phyloP scores from a whole-genome alignment of 2,888 invertebrate species.

The Alentia gelatinosa region DNA sequence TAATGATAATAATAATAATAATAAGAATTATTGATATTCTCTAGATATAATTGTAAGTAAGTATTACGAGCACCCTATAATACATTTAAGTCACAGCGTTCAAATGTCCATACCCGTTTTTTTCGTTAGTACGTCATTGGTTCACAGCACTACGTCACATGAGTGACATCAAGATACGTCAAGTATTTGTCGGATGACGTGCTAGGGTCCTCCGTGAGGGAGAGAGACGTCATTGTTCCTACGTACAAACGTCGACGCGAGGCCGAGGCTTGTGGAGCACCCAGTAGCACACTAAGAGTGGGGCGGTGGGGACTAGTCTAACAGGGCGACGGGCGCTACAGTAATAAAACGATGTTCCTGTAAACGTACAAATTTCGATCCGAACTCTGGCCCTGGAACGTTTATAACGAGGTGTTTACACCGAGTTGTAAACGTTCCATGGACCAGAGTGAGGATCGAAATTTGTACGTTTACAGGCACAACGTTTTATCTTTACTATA shows the following conservation, averaged over 20 bases:
- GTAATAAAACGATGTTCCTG: too few species aligned
- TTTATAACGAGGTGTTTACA: too few species aligned
- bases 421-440: too few species aligned
- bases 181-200: slow-evolving; percentile 52
- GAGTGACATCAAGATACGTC: slow-evolving; percentile 47
- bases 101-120: slow-evolving; percentile 53
- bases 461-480: too few species aligned
- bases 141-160: slow-evolving; percentile 50
- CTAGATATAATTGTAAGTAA: neutral
- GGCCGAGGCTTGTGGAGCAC: neutral
- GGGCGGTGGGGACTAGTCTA: neutral
- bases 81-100: slow-evolving; percentile 44
- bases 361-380: too few species aligned
- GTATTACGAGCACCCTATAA: slow-evolving; percentile 39
- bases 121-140: slow-evolving; percentile 48
- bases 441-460: too few species aligned
- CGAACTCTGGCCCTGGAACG: too few species aligned
- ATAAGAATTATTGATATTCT: neutral
- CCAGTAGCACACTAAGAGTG: neutral
- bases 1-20: neutral
- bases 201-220: slow-evolving; percentile 8
- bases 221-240: slow-evolving; percentile 18
- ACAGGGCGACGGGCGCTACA: neutral
- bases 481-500: too few species aligned
- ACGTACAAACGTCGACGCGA: neutral